Evolutionary conservation across 2,888 invertebrate species (phyloP), one percentile per base, ranked within the genome.

Genomic region (Pantelozetes paolii): DNA sequence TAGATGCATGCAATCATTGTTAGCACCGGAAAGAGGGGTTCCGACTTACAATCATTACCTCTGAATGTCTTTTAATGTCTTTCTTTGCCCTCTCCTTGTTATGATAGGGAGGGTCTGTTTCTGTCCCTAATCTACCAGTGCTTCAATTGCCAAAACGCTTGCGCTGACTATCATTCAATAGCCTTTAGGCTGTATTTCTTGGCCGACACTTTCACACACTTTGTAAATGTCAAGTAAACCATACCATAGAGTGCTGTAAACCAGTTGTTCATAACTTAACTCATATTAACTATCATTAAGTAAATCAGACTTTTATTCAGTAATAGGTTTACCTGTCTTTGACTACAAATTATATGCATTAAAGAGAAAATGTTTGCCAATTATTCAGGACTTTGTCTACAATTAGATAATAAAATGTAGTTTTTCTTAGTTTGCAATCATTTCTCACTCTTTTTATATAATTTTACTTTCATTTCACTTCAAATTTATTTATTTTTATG

Each of bases 1-100:
- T 64, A 64, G 36, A 69, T 69, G 23, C 18, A 42, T 42, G 45
- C 26, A 26, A 69, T 69, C 18, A 69, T 69, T 42, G 42, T 28
- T 26, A 26, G 42, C 42, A 69, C 69, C 69, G 69, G 69, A 69
- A 45, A 69, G 23, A 69, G 69, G 69, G 69, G 69, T 64, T n/a
- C n/a, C 36, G 36, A 36, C 45, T 45, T 2, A 45, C 15, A 20
- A 64, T 64, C 62, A 64, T 64, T 64, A 64, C 32, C 42, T 28
- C 15, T 23, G 9, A 26, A 30, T 23, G 36, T 62, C 62, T 23
- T 67, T 23, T 42, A 69, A 69, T 42, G 42, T 69, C 26, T 45
- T 45, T 64, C 36, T 64, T 36, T n/a, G n/a, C 64, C 40, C 64
- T 64, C 64, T 67, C 67, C 45, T 15, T 69, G 69, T 42, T 69